phyloP scores from a whole-genome alignment of 2,888 invertebrate species.

The Mystacides longicornis region DNA sequence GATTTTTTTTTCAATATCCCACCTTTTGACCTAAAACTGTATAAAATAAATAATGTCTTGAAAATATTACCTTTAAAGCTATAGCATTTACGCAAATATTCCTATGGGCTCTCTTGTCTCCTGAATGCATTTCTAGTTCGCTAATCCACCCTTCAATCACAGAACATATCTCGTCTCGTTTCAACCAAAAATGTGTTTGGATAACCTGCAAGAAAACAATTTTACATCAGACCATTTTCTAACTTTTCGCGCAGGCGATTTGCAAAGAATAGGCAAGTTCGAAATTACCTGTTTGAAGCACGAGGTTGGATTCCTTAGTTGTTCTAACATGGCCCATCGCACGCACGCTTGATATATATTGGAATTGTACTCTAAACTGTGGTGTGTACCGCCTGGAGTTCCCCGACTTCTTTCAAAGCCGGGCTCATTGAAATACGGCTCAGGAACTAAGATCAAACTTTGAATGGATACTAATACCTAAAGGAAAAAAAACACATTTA shows the following conservation, averaged over 20 bases:
- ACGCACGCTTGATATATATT: conserved; percentile 93
- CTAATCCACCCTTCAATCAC: conserved; percentile 88
- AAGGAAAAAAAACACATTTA: conserved; percentile 7
- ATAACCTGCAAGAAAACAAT: conserved; percentile 57
- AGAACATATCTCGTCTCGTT: conserved; percentile 79
- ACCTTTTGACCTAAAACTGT: no score
- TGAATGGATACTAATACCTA: conserved; percentile 89
- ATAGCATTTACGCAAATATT: conserved; percentile 66
- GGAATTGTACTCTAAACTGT: conserved; percentile 89
- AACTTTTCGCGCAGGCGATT: no score
- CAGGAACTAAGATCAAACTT: conserved; percentile 83
- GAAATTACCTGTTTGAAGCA: conserved; percentile 76
- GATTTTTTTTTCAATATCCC: no score
- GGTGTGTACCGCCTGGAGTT: conserved; percentile 79
- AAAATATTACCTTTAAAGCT: conserved; percentile 63
- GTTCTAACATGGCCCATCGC: conserved; percentile 95
- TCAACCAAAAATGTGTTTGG: conserved; percentile 90
- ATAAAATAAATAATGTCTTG: no score
- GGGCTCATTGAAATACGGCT: conserved; percentile 93
- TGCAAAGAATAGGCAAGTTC: neutral
- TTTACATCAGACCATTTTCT: neutral
- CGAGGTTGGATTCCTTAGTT: conserved; percentile 79
- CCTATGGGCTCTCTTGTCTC: conserved; percentile 70
- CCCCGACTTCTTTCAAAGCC: conserved; percentile 88
- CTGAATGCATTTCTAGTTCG: conserved; percentile 72